Percentiles rank a stretch among this genome's conserved stretches.
Conservation (phyloP, 2,113 vertebrate genomes). For the Mormyrus iriodes region DNA sequence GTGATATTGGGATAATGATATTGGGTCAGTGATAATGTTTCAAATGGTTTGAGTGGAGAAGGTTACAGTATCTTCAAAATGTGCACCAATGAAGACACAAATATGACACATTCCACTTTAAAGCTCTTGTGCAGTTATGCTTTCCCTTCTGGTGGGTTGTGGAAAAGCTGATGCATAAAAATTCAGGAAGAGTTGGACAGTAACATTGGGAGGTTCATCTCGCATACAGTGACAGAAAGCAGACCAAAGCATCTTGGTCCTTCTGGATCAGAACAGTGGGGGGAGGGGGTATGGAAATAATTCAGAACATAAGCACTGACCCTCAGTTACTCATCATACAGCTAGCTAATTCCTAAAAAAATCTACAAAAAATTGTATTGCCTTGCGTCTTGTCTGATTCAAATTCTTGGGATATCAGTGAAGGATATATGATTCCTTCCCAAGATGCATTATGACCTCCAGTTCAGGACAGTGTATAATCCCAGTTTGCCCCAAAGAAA, state of each 20-base stretch:
- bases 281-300: background rate
- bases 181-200: background rate
- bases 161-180: background rate
- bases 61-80: background rate
- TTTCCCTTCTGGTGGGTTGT: background rate
- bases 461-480: background rate
- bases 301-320: background rate
- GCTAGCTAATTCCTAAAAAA: background rate
- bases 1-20: too few relatives aligned
- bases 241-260: background rate
- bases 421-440: background rate
- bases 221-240: background rate
- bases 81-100: background rate
- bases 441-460: background rate
- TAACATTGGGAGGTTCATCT: background rate
- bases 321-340: background rate
- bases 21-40: background rate
- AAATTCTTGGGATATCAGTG: background rate
- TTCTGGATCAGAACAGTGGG: background rate
- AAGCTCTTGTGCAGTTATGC: background rate
- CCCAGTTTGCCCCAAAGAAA: background rate
- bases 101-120: background rate
- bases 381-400: background rate
- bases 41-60: background rate
- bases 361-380: background rate